Evolutionary conservation across 2,113 vertebrate species (phyloP).

Genomic region (Macrotis lagotis): DNA sequence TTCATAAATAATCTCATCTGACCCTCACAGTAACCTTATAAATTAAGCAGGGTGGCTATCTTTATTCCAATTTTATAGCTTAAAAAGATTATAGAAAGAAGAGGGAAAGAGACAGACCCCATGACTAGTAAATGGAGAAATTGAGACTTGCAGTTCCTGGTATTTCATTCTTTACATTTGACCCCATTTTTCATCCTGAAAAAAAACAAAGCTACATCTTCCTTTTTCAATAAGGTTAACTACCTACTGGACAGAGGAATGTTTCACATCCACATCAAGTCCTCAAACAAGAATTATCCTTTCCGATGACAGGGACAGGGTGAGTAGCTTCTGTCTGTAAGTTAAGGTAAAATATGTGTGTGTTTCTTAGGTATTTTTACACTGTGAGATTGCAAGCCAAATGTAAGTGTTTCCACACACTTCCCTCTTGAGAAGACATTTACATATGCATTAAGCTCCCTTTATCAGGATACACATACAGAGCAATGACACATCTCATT

Average conservation of each 20-base stretch:
- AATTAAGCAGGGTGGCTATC: not conserved
- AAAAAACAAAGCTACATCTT: not conserved
- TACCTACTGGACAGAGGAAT: not conserved
- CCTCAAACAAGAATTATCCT: fast-evolving
- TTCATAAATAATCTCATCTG: not conserved
- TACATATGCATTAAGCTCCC: constrained; percentile 84
- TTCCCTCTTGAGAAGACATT: constrained; percentile 79
- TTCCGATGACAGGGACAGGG: constrained; percentile 41
- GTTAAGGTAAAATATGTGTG: constrained; percentile 68
- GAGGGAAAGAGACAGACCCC: not conserved
- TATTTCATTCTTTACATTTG: not conserved
- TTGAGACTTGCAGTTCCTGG: not conserved
- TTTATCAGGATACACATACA: constrained; percentile 80
- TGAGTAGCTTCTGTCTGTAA: constrained; percentile 46
- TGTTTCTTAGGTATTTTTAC: constrained; percentile 74
- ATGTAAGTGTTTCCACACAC: constrained; percentile 77
- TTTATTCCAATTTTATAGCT: not conserved
- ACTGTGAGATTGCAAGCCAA: constrained; percentile 77
- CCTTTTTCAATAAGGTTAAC: not conserved
- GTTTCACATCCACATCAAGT: not conserved
- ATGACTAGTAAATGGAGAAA: not conserved
- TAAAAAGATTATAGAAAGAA: not conserved
- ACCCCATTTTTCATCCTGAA: not conserved
- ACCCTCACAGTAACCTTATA: not conserved
- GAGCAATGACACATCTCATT: constrained; percentile 82